Evolutionary conservation across 2,113 vertebrate species (phyloP).

Genomic region (Halcyon malimbica): DNA sequence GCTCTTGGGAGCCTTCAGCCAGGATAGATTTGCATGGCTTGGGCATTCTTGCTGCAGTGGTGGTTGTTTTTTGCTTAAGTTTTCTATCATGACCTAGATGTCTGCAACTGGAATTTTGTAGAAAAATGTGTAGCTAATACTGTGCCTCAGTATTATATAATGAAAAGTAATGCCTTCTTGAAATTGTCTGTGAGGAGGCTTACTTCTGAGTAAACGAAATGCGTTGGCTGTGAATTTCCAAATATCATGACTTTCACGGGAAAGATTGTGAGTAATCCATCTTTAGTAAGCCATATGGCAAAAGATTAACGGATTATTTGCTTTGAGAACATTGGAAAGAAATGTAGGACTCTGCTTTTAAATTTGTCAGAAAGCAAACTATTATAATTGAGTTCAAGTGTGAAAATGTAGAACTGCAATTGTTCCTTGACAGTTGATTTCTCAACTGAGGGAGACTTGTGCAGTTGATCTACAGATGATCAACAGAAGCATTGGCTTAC

Average conservation of each 20-base stretch:
- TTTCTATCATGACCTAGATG: not conserved
- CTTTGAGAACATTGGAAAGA: not conserved
- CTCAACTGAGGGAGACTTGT: not conserved
- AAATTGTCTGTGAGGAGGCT: not conserved
- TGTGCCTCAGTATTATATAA: not conserved
- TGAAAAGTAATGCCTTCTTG: not conserved
- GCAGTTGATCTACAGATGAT: not conserved
- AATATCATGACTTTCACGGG: not conserved
- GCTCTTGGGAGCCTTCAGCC: not conserved
- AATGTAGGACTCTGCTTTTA: not conserved
- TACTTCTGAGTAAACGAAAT: not conserved
- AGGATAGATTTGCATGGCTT: not conserved
- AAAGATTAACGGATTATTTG: not conserved
- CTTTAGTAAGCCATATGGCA: not conserved
- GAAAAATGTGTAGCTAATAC: not conserved
- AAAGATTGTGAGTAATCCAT: not conserved
- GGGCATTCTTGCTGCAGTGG: not conserved
- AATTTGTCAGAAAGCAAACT: not conserved
- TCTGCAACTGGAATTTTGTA: not conserved
- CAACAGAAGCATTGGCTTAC: not conserved
- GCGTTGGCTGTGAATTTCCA: not conserved
- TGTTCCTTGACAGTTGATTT: not conserved
- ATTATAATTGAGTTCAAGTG: not conserved
- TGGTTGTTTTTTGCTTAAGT: not conserved
- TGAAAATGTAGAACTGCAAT: not conserved